Conservation (phyloP, 2,888 invertebrate genomes). For the Eumacrocentrus americanus region DNA sequence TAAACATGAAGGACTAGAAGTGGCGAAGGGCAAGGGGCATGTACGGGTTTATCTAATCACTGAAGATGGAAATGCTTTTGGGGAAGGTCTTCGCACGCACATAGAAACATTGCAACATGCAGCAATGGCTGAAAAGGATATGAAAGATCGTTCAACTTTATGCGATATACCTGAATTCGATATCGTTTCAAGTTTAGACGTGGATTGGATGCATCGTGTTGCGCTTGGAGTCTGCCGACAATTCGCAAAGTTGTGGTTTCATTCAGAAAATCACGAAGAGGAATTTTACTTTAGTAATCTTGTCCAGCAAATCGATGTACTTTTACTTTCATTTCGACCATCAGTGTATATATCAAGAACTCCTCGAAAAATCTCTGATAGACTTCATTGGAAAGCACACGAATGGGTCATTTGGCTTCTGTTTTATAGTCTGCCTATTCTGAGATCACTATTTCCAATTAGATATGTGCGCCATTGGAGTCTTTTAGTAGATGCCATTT, state of each 20-base stretch:
- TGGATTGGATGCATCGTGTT: conserved; percentile 32
- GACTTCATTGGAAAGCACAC: conserved; percentile 29
- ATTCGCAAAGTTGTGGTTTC: conserved; percentile 31
- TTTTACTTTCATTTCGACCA: background rate
- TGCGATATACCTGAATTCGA: conserved; percentile 27
- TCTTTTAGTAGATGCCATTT: conserved; percentile 12
- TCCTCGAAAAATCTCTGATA: conserved; percentile 8
- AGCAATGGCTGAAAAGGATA: background rate
- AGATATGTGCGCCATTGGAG: conserved; percentile 15
- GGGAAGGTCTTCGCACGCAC: background rate
- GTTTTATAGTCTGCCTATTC: conserved; percentile 27
- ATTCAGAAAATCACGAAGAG: conserved; percentile 12
- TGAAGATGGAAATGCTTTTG: background rate
- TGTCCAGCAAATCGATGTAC: background rate
- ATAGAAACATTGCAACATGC: background rate
- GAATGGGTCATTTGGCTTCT: conserved; percentile 26
- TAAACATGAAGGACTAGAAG: conserved; percentile 1
- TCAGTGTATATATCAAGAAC: conserved; percentile 10
- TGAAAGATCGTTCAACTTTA: conserved; percentile 18
- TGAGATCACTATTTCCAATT: conserved; percentile 11
- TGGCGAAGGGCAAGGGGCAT: conserved; percentile 3
- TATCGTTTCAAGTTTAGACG: conserved; percentile 23
- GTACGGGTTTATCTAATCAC: background rate
- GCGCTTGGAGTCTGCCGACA: conserved; percentile 29
- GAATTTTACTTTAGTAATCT: conserved; percentile 31